A percentile compares a stretch with the other conserved stretches of the same genome.
phyloP scores from a whole-genome alignment of 2,113 vertebrate species.

The Castor canadensis region DNA sequence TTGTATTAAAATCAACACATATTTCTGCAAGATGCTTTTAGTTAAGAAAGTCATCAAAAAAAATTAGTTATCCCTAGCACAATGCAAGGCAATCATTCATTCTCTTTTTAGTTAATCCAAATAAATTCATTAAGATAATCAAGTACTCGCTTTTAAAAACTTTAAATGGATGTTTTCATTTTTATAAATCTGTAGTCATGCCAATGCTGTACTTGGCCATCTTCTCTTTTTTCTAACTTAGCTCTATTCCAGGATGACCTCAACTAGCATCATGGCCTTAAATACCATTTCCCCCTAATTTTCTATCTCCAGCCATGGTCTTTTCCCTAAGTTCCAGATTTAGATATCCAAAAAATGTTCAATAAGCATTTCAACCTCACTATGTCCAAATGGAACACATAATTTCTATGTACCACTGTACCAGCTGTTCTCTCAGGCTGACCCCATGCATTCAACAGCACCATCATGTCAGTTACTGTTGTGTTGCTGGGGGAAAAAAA shows the following conservation, averaged over 20 bases:
- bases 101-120: constrained; percentile 40
- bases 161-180: not conserved
- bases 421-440: not conserved
- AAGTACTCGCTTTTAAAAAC: not conserved
- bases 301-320: not conserved
- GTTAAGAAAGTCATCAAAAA: not conserved
- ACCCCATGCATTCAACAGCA: not conserved
- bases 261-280: not conserved
- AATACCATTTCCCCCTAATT: not conserved
- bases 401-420: not conserved
- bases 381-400: not conserved
- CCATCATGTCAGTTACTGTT: too few species aligned
- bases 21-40: not conserved
- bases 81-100: not conserved
- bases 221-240: not conserved
- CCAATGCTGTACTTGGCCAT: not conserved
- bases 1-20: not conserved
- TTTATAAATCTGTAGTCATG: not conserved
- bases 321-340: not conserved
- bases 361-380: not conserved
- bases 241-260: not conserved
- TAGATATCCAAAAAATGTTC: not conserved
- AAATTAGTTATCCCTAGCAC: not conserved
- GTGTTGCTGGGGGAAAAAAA: too few species aligned
- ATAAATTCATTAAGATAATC: not conserved